Evolutionary conservation across 2,797 vertebrate species (phyloP).

Genomic region (Rhodeus uyekii): DNA sequence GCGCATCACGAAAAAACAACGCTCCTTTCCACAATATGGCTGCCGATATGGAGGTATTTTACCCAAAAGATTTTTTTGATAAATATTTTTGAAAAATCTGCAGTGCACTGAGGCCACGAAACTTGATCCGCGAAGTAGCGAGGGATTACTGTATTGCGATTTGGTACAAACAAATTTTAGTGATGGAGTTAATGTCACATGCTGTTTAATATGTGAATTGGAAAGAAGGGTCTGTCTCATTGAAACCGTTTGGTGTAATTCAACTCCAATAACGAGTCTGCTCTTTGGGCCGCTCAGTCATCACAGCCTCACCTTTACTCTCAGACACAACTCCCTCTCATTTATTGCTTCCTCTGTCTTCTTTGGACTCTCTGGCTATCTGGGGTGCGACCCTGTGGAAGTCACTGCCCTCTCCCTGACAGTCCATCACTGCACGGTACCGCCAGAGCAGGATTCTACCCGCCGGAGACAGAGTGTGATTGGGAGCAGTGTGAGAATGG

Average conservation of each 20-base stretch:
- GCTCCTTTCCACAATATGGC: too few species aligned
- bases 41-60: too few species aligned
- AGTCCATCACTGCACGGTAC: conserved; percentile 73
- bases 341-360: conserved; percentile 69
- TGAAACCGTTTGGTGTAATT: conserved; percentile 1
- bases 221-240: neutral
- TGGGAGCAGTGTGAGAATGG: conserved; percentile 82
- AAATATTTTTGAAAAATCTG: too few species aligned
- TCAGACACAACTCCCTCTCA: conserved; percentile 45
- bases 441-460: conserved; percentile 68
- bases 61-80: too few species aligned
- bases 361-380: conserved; percentile 65
- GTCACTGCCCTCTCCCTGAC: conserved; percentile 75
- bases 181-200: neutral
- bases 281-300: neutral
- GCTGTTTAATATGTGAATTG: neutral
- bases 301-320: conserved; percentile 30
- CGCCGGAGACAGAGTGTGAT: conserved; percentile 77
- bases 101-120: too few species aligned
- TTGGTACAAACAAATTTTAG: neutral
- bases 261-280: conserved; percentile 1
- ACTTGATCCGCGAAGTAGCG: too few species aligned
- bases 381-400: conserved; percentile 68
- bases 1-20: too few species aligned
- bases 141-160: neutral